Conservation (phyloP, 2,888 invertebrate genomes). For the Polymixis flavicincta region DNA sequence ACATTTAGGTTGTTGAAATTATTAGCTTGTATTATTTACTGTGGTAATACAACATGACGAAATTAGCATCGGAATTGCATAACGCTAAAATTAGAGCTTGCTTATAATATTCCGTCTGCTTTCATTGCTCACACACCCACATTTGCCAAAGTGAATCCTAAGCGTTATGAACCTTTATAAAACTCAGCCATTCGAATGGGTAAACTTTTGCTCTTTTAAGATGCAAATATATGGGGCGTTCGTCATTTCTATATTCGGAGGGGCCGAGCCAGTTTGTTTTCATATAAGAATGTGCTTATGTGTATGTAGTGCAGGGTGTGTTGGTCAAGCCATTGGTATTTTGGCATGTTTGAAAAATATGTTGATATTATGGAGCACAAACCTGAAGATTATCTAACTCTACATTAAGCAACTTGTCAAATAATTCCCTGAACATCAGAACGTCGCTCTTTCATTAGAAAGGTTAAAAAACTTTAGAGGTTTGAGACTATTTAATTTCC, state of each 20-base stretch:
- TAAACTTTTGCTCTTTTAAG: conserved; percentile 68
- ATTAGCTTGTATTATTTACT: conserved; percentile 11
- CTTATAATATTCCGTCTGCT: conserved; percentile 12
- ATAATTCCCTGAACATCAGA: conserved; percentile 23
- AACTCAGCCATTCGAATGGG: conserved; percentile 58
- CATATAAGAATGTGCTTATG: conserved; percentile 23
- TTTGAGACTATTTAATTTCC: conserved; percentile 60
- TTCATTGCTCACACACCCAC: conserved; percentile 3
- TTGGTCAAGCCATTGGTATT: neutral
- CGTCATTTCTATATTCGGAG: conserved; percentile 57
- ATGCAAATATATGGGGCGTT: conserved; percentile 66
- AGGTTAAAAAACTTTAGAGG: conserved; percentile 39
- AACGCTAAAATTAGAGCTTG: conserved; percentile 36
- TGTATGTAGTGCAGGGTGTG: conserved; percentile 13
- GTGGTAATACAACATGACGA: neutral
- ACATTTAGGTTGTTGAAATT: conserved; percentile 1
- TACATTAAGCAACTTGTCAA: conserved; percentile 9
- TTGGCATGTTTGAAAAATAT: conserved; percentile 6
- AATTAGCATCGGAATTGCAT: neutral
- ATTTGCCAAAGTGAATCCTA: conserved; percentile 34
- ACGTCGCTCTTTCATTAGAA: conserved; percentile 24
- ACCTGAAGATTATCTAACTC: neutral
- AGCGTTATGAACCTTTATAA: conserved; percentile 58
- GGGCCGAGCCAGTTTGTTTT: conserved; percentile 37
- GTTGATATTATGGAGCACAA: neutral